A percentile compares a stretch with the other conserved stretches of the same genome.
These are phyloP conservation scores for Pammene aurita DNA, from an alignment of 2,888 invertebrate species.

Conservation along the genomic window DNA sequence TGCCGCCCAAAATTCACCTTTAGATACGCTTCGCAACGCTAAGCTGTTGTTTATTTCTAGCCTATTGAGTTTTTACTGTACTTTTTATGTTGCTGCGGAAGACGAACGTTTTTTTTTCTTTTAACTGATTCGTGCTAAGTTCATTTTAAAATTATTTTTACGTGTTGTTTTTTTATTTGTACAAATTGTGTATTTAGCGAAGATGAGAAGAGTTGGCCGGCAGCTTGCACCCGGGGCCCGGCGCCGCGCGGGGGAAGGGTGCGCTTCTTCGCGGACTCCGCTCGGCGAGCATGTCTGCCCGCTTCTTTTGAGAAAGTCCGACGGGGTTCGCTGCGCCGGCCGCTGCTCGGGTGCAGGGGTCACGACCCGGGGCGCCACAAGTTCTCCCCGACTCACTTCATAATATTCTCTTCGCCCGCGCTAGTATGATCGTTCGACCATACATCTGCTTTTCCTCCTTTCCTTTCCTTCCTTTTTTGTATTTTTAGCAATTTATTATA, in stretches of 20 bases:
- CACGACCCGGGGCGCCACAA: slow-evolving; percentile 78
- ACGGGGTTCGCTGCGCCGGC: slow-evolving; percentile 73
- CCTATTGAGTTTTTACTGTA: slow-evolving; percentile 54
- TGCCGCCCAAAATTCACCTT: slow-evolving; percentile 70
- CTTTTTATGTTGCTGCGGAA: slow-evolving; percentile 43
- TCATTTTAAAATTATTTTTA: slow-evolving; percentile 21
- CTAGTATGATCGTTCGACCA: slow-evolving; percentile 43
- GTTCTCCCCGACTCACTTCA: slow-evolving; percentile 66
- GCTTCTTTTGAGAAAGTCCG: slow-evolving; percentile 81
- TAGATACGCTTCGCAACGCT: slow-evolving; percentile 66
- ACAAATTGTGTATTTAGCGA: slow-evolving; percentile 19
- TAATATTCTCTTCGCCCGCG: slow-evolving; percentile 45
- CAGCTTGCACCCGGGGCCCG: slow-evolving; percentile 43
- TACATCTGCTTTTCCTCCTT: slow-evolving; percentile 48
- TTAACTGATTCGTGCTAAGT: slow-evolving; percentile 24
- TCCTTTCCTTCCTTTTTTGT: slow-evolving; percentile 42
- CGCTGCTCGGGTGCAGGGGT: slow-evolving; percentile 77
- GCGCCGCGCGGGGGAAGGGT: slow-evolving; percentile 52
- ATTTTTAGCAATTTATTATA: background rate
- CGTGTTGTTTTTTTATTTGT: slow-evolving; percentile 13
- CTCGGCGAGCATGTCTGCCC: slow-evolving; percentile 63
- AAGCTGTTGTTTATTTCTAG: slow-evolving; percentile 69
- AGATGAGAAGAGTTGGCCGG: background rate
- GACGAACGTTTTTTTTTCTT: slow-evolving; percentile 35
- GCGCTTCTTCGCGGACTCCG: slow-evolving; percentile 56